phyloP scores from a whole-genome alignment of 1,140 invertebrate genomes.

The Hyles vespertilio region DNA sequence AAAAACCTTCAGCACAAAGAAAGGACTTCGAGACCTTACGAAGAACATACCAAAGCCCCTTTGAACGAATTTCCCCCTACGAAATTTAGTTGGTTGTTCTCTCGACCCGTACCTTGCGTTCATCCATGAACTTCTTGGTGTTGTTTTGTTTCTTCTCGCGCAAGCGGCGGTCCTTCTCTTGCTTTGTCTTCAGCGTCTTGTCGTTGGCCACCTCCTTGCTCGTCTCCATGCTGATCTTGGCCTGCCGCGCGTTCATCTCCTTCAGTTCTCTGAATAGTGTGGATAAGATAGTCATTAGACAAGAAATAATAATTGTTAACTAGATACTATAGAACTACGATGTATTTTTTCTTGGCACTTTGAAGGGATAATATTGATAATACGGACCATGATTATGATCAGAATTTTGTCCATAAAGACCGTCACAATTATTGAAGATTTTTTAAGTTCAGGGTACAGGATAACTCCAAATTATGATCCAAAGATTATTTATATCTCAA shows the following conservation, averaged over 20 bases:
- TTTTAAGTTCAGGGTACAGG: too few relatives aligned
- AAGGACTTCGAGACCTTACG: too few relatives aligned
- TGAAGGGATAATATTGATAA: not conserved
- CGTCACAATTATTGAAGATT: too few relatives aligned
- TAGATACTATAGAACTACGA: too few relatives aligned
- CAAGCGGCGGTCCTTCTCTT: constrained; percentile 94
- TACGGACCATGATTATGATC: not conserved
- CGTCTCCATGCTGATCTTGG: constrained; percentile 97
- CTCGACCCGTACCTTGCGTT: constrained; percentile 83
- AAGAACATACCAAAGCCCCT: too few relatives aligned
- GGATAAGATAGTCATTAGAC: too few relatives aligned
- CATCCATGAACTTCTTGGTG: constrained; percentile 99
- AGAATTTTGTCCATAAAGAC: too few relatives aligned
- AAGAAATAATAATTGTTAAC: not conserved
- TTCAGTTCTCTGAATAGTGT: constrained; percentile 88
- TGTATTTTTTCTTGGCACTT: not conserved
- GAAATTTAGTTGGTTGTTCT: not conserved
- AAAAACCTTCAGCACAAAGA: too few relatives aligned
- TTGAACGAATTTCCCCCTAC: too few relatives aligned
- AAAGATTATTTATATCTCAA: too few relatives aligned
- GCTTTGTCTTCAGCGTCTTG: constrained; percentile 97
- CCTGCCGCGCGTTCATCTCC: constrained; percentile 96
- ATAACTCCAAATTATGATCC: too few relatives aligned
- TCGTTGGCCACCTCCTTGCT: constrained; percentile 96
- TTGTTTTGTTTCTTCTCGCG: constrained; percentile 99